These are phyloP conservation scores for Ophion ventricosus DNA, from an alignment of 2,888 invertebrate species.

Conservation along the genomic window DNA sequence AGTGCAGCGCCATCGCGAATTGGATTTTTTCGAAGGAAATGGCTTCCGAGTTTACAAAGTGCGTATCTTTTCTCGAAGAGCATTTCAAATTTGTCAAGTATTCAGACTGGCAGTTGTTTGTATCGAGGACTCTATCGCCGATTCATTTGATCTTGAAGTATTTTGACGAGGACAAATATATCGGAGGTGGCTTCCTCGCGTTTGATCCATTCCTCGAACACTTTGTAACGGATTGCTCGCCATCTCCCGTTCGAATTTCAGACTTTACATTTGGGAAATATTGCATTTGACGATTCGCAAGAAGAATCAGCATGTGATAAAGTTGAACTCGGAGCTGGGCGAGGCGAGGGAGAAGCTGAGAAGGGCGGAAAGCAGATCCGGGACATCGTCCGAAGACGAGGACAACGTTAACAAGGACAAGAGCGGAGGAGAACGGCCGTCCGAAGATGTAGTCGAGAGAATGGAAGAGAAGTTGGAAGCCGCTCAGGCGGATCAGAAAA, in stretches of 20 bases:
- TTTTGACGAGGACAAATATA: background rate
- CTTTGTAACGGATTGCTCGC: too few relatives aligned
- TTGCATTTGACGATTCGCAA: constrained; percentile 97
- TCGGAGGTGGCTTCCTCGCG: background rate
- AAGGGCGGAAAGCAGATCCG: constrained; percentile 91
- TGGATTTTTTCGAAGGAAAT: constrained; percentile 99
- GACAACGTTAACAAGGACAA: constrained; percentile 85
- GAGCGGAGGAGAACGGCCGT: constrained; percentile 86
- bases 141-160: background rate
- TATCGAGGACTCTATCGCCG: background rate
- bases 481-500: constrained; percentile 98
- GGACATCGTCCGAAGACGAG: constrained; percentile 92
- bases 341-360: constrained; percentile 95
- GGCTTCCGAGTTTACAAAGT: constrained; percentile 94
- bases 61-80: constrained; percentile 67
- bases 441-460: constrained; percentile 94
- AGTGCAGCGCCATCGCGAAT: constrained; percentile 98
- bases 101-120: background rate
- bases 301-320: constrained; percentile 97
- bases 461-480: constrained; percentile 98
- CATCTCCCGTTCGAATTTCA: constrained; percentile 77
- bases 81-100: background rate
- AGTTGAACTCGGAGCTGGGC: constrained; percentile 90
- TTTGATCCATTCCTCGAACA: too few relatives aligned
- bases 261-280: constrained; percentile 98